Evolutionary conservation across 2,113 vertebrate genomes (phyloP).

Genomic region (Heliornis fulica): DNA sequence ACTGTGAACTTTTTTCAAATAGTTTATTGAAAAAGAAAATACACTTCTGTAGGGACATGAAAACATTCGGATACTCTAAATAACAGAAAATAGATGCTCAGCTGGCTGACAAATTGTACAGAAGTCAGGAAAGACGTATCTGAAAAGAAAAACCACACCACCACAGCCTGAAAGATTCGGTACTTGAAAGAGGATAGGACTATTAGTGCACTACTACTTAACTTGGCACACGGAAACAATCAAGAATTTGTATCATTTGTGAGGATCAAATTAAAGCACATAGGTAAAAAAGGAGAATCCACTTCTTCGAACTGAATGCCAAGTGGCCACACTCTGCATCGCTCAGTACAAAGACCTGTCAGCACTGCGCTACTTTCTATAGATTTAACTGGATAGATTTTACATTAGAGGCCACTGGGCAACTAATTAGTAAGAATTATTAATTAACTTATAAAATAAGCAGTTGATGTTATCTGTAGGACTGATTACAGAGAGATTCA

Average conservation of each 20-base stretch:
- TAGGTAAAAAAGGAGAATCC: not conserved
- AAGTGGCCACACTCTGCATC: accelerated
- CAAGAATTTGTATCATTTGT: not conserved
- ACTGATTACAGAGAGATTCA: not conserved
- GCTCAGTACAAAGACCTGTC: not conserved
- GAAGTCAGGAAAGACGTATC: not conserved
- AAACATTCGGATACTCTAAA: not conserved
- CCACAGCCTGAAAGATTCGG: not conserved
- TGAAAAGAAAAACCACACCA: not conserved
- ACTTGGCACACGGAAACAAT: not conserved
- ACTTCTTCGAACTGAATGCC: not conserved
- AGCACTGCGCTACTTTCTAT: not conserved
- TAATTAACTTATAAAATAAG: not conserved
- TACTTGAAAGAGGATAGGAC: not conserved
- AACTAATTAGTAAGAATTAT: not conserved
- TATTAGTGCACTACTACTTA: not conserved
- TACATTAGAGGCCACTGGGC: not conserved
- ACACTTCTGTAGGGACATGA: not conserved
- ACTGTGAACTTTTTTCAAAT: not conserved
- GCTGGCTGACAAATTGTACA: not conserved
- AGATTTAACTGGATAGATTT: not conserved
- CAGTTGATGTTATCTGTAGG: not conserved
- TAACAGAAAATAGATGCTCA: not conserved
- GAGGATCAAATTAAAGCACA: not conserved
- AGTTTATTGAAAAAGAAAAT: not conserved